Base-by-base conservation (phyloP, 2,888 invertebrate genomes). In the Dichetophora obliterata region DNA sequence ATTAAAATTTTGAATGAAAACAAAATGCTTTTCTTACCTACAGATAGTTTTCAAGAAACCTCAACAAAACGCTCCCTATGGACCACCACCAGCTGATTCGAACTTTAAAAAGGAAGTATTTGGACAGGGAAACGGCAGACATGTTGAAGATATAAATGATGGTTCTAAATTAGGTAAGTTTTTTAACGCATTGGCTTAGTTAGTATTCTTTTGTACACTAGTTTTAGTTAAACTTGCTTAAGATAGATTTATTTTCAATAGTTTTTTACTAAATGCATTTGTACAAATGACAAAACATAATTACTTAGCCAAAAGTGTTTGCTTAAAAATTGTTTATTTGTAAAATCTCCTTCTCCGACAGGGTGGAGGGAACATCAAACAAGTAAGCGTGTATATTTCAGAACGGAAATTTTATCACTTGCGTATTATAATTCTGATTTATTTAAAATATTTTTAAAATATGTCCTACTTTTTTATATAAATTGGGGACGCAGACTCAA, bases 361-460 rank as follows among this genome's bases (percentile, higher is more conserved):
- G 95, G 94, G 90, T 94, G 92, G 90, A 93, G 93, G 90, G 94
- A 94, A 88, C 91, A 93, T 84, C 93, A 94, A 84, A 92, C 94
- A 90, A 94, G 94, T 95, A 92, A 94, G 94, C 91, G 78, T 71
- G 80, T 79, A 74, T 76, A 70, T 77, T 57, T 54, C 24, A 24
- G 24, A 24, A 59, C 6, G 4, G 24, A 24, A 71, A 57, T 16
- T 54, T 14, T 9, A 22, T 59, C 27, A 43, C 34, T 50, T 27
- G 54, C 57, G 19, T 19, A 34, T 22, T 54, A 9, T 57, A 27
- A 5, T 69, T 76, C 68, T 77, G 69, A 69, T 27, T 77, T 78
- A 76, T 76, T 78, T 27, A 24, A 66, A 63, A 74, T 74, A 74
- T 78, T 85, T 87, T 87, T 85, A 85, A 88, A 87, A 88, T 88